These are phyloP conservation scores for Esperia sulphurella DNA, from an alignment of 2,888 invertebrate species.

Conservation along the genomic window DNA sequence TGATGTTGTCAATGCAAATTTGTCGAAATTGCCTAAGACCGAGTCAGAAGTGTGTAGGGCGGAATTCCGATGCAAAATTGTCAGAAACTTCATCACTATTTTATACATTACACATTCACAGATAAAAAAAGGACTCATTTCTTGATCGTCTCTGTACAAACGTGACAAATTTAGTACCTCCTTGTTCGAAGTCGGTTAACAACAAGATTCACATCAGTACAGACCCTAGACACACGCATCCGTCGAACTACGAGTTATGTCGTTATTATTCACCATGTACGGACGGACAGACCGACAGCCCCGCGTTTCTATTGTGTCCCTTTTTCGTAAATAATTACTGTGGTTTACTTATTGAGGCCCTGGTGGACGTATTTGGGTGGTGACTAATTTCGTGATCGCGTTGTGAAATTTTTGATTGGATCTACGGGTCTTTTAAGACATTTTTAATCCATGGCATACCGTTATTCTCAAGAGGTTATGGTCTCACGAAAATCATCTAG, in stretches of 20 bases:
- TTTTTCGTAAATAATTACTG: constrained; percentile 40
- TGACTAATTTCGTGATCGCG: constrained; percentile 1
- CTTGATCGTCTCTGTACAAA: too few species aligned
- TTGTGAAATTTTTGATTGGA: constrained; percentile 9
- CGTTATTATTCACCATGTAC: constrained; percentile 38
- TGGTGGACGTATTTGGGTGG: constrained; percentile 4
- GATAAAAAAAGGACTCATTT: too few species aligned
- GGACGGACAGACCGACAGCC: constrained; percentile 15
- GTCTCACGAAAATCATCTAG: too few species aligned
- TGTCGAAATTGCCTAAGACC: too few species aligned
- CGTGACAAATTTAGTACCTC: too few species aligned
- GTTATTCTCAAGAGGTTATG: too few species aligned
- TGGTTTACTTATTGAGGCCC: constrained; percentile 12
- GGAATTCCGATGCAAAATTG: too few species aligned
- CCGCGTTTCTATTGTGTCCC: constrained; percentile 35
- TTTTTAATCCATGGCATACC: too few species aligned
- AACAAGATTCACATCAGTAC: neutral
- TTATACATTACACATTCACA: too few species aligned
- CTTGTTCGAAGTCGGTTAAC: neutral
- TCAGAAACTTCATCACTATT: too few species aligned
- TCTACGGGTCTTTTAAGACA: neutral
- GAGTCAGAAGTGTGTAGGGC: too few species aligned
- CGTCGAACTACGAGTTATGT: constrained; percentile 21
- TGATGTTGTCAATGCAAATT: too few species aligned
- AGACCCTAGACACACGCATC: neutral